These are phyloP conservation scores for Drosophila lacertosa DNA, from an alignment of 1,140 invertebrate species.

Conservation along the genomic window DNA sequence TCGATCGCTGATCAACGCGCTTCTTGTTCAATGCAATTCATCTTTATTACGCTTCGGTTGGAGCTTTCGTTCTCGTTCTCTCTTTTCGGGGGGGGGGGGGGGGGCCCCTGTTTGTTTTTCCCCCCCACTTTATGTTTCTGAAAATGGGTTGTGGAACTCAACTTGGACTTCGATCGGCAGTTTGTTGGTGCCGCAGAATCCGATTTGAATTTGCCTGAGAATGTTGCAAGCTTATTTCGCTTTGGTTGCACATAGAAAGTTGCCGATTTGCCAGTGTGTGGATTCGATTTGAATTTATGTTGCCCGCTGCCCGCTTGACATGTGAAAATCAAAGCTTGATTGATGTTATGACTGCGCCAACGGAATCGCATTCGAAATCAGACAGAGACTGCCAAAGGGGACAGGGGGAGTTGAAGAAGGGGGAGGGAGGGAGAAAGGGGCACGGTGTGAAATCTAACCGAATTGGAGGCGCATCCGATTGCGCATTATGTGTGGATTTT, in stretches of 20 bases:
- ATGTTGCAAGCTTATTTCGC: constrained; percentile 42
- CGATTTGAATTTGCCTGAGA: constrained; percentile 43
- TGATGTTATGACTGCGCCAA: constrained; percentile 62
- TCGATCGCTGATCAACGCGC: constrained; percentile 29
- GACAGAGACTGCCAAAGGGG: not conserved
- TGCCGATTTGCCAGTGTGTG: constrained; percentile 41
- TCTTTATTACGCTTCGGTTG: constrained; percentile 69
- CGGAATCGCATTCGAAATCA: constrained; percentile 46
- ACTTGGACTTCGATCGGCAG: not conserved
- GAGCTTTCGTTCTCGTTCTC: constrained; percentile 17
- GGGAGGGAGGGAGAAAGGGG: not conserved
- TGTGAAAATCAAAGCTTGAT: constrained; percentile 79
- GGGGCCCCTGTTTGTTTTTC: constrained; percentile 50
- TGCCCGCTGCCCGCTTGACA: constrained; percentile 51
- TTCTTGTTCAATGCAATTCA: constrained; percentile 61
- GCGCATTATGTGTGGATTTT: not conserved
- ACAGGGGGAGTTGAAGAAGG: not conserved
- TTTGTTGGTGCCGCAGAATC: not conserved
- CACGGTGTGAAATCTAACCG: constrained; percentile 9
- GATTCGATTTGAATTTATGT: constrained; percentile 73
- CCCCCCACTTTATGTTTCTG: constrained; percentile 80
- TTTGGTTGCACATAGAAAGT: constrained; percentile 60
- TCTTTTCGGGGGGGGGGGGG: no score
- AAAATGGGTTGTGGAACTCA: constrained; percentile 67
- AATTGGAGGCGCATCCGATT: constrained; percentile 6